phyloP scores from a whole-genome alignment of 2,113 vertebrate genomes.

The Lepus timidus region DNA sequence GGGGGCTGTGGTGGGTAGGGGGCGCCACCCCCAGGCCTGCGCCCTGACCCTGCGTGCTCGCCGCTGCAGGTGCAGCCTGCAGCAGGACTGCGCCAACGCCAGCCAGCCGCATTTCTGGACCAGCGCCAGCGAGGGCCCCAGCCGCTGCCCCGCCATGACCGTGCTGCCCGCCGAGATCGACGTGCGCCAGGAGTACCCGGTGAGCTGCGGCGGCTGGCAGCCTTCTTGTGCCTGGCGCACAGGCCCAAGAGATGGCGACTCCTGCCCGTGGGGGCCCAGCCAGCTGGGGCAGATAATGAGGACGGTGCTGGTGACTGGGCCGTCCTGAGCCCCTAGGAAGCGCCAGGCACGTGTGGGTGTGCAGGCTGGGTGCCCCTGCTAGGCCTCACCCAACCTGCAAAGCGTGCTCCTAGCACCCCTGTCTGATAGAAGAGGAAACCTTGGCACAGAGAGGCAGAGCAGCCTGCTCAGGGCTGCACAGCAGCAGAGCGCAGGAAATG shows the following conservation, averaged over 20 bases:
- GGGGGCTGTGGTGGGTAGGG: fast-evolving
- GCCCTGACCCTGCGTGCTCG: neutral
- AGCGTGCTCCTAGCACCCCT: neutral
- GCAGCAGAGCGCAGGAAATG: neutral
- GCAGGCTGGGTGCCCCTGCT: fast-evolving
- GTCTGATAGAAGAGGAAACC: neutral
- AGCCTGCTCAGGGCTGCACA: neutral
- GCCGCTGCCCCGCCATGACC: slow-evolving; percentile 95
- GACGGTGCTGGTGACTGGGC: neutral
- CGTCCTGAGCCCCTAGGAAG: neutral
- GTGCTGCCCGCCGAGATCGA: slow-evolving; percentile 94
- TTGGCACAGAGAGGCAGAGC: neutral
- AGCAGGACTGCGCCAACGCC: slow-evolving; percentile 91
- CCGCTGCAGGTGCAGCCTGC: slow-evolving; percentile 91
- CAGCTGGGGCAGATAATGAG: neutral
- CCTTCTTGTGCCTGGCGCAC: neutral
- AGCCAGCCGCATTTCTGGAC: slow-evolving; percentile 92
- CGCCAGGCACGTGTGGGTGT: too few species aligned
- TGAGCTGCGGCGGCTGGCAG: slow-evolving; percentile 73
- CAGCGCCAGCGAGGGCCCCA: slow-evolving; percentile 89
- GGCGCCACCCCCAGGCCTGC: fast-evolving
- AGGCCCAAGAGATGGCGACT: neutral
- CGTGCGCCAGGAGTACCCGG: slow-evolving; percentile 90
- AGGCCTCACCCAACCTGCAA: neutral
- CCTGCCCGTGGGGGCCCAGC: fast-evolving